A percentile compares a stretch with the other conserved stretches of the same genome.
Conservation (phyloP, 2,113 vertebrate genomes). For the Danio rerio region GRCz12tu NC_133190.1:9980001-9980500, state of each 20-base stretch:
- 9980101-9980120: conserved; percentile 17
- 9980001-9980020: conserved; percentile 39
- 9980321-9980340: background rate
- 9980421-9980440: background rate
- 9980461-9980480: background rate
- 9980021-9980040: conserved; percentile 26
- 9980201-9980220: background rate
- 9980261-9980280: background rate
- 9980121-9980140: background rate
- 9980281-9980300: background rate
- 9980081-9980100: conserved; percentile 27
- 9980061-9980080: background rate
- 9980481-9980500: background rate
- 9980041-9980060: background rate
- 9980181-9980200: background rate
- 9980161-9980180: background rate
- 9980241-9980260: background rate
- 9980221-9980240: background rate
- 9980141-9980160: too few species aligned
- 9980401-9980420: background rate
- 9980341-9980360: background rate
- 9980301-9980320: background rate
- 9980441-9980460: background rate
- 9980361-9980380: background rate
- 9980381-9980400: background rate